These are phyloP conservation scores for Homarus gammarus DNA, from an alignment of 2,888 invertebrate genomes.

Conservation along the genomic window DNA sequence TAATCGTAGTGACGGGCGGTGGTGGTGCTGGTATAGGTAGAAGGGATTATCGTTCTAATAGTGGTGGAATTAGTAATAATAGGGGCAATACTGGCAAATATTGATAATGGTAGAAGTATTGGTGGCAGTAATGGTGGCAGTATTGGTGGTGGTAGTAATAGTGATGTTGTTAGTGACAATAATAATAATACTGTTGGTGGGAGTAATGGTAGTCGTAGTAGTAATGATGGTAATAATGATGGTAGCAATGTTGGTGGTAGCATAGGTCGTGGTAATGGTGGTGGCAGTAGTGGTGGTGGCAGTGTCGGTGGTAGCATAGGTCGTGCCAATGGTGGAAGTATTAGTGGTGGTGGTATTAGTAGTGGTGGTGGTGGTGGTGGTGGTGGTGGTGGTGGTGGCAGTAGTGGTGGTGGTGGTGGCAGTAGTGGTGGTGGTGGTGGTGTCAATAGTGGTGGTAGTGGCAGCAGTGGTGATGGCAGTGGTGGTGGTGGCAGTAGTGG, in stretches of 20 bases:
- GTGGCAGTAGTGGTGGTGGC: neutral
- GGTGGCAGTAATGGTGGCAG: neutral
- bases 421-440: constrained; percentile 32
- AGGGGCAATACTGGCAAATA: too few relatives aligned
- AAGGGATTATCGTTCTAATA: neutral
- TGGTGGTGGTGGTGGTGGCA: neutral
- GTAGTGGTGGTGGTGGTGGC: constrained; percentile 11
- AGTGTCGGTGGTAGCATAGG: neutral
- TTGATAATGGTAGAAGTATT: too few relatives aligned
- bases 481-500: neutral
- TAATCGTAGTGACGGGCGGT: neutral
- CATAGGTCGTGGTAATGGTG: neutral
- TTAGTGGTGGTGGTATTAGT: constrained; percentile 9
- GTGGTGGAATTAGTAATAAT: constrained; percentile 20
- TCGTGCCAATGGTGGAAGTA: neutral
- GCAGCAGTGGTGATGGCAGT: neutral
- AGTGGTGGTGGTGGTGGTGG: neutral
- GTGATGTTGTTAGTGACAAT: neutral
- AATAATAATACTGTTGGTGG: neutral
- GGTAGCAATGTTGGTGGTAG: too few relatives aligned
- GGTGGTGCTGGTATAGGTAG: neutral
- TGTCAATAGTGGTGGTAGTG: neutral
- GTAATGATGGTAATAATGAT: too few relatives aligned
- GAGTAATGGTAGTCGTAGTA: too few relatives aligned
- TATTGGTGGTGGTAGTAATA: constrained; percentile 11